Base-by-base conservation (phyloP, 2,113 vertebrate genomes). In the Daboia siamensis region DNA sequence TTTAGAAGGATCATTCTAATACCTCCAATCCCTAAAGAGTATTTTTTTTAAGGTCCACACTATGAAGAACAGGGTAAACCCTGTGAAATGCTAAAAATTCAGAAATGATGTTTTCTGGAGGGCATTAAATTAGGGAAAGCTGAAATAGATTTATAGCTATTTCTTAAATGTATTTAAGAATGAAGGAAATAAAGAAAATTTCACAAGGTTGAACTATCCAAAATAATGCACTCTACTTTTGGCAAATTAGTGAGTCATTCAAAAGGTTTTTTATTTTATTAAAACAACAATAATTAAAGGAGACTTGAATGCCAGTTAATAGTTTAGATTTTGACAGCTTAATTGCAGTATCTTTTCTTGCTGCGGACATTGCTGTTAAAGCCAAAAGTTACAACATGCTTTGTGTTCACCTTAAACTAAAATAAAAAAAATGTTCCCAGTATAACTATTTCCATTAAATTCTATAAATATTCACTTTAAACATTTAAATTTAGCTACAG, bases 401-500 rank as follows among this genome's bases (percentile, higher is more conserved):
- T 91, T 26, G 23, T 48, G 92, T 57, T 93, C 33, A 92, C 90
- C 80, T 80, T 74, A 93, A 90, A 51, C 80, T 93, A 51, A 33
- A 33, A 89, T 51, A 84, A 10, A 56, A 89, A 39, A 90, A 54
- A 26, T 93, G 88, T 84, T 69, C 56, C 85, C 91, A 95, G 86
- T 2, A 0, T 11, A 4, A 9, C 17, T 84, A 89, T 95, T 59
- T 94, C 84, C 54, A 92, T 24, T 61, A 24, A 95, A 95, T 51
- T 90, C 94, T 56, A 95, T 94, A 94, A 93, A 69, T 94, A 95
- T 92, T 97, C 93, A 94, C 92, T 95, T 95, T 94, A 86, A 97
- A 93, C 95, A 89, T 1, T 89, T 61, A 89, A 89, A 61, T 61
- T 13, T 23, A 89, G 44, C 33, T 39, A 61, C 24, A 57, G 23